phyloP scores from a whole-genome alignment of 2,888 invertebrate species.

The Parelbella ahira region DNA sequence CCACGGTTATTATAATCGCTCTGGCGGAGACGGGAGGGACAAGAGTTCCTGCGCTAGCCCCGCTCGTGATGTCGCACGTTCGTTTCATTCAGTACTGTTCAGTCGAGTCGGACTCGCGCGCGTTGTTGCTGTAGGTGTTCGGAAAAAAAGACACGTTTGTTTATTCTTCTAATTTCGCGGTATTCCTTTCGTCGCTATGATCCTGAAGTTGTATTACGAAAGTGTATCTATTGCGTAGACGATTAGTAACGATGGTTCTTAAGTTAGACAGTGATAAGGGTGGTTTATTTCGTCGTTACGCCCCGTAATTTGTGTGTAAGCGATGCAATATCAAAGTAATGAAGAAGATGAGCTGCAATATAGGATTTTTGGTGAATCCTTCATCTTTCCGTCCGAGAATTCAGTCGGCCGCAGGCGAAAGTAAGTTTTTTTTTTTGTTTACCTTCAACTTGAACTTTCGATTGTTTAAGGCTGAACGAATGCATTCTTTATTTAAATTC shows the following conservation, averaged over 20 bases:
- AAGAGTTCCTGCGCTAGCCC: constrained; percentile 38
- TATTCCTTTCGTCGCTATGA: constrained; percentile 24
- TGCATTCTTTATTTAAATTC: no score
- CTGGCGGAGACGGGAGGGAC: constrained; percentile 38
- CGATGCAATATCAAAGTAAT: constrained; percentile 77
- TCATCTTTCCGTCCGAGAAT: constrained; percentile 57
- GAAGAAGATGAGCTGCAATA: constrained; percentile 75
- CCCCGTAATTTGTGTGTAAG: constrained; percentile 61
- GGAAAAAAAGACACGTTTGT: constrained; percentile 35
- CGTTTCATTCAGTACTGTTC: constrained; percentile 32
- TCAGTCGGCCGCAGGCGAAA: constrained; percentile 55
- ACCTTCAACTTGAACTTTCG: constrained; percentile 7
- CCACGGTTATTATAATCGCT: constrained; percentile 39
- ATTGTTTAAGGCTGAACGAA: not conserved
- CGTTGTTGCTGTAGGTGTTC: constrained; percentile 54
- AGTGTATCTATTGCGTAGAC: constrained; percentile 25
- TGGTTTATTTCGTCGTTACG: constrained; percentile 60
- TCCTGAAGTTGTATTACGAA: constrained; percentile 27
- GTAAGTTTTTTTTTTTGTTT: constrained; percentile 49
- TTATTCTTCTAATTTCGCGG: constrained; percentile 31
- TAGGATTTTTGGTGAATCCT: constrained; percentile 78
- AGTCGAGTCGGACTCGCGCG: constrained; percentile 66
- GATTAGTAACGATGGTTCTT: constrained; percentile 57
- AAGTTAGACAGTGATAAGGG: constrained; percentile 61
- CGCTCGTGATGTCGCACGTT: constrained; percentile 24